Evolutionary conservation across 2,888 invertebrate species (phyloP), one percentile per base, ranked within the genome.

Genomic region (Machimus rusticus): DNA sequence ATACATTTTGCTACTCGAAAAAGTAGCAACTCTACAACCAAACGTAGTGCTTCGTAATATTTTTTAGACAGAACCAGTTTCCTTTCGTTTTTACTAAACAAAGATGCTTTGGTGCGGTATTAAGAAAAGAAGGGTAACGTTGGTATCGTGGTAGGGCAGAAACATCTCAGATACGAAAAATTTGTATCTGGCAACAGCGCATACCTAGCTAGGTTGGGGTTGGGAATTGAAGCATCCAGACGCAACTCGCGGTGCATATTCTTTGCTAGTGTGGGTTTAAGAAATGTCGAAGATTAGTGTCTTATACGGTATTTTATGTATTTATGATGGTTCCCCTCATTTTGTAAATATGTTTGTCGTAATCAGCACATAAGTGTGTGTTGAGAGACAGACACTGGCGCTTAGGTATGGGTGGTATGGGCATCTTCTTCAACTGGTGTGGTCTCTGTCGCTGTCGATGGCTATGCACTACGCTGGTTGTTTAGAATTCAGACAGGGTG

Each of bases 321-420:
- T 55, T 81, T 82, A 82, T 82, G 66, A 82, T 66, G 23, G 31
- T 82, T 82, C 57, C 82, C 82, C 82, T 57, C 23, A 19, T n/a
- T 37, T 39, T 19, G 37, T 57, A 23, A 19, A 57, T 57, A 39
- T 39, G 14, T 66, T 23, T 28, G 51, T 46, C n/a, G 39, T 39
- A 77, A 79, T 46, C 23, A 31, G 46, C 55, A 55, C 51, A 31
- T 31, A 76, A 31, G 23, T 43, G 43, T 43, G 46, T 78, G 66
- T 28, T 14, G 66, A 66, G 6, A 66, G 12, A 66, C 66, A 66
- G 66, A 55, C 19, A 8, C 6, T 55, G n/a, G 19, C 51, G 51
- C 28, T 66, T 66, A 28, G 0, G 66, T 66, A 66, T 66, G 23
- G 66, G 66, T 66, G 66, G 66, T 79, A 43, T 78, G 43, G 43